Conservation (phyloP, 1,140 invertebrate genomes). For the Globodera rostochiensis region DNA sequence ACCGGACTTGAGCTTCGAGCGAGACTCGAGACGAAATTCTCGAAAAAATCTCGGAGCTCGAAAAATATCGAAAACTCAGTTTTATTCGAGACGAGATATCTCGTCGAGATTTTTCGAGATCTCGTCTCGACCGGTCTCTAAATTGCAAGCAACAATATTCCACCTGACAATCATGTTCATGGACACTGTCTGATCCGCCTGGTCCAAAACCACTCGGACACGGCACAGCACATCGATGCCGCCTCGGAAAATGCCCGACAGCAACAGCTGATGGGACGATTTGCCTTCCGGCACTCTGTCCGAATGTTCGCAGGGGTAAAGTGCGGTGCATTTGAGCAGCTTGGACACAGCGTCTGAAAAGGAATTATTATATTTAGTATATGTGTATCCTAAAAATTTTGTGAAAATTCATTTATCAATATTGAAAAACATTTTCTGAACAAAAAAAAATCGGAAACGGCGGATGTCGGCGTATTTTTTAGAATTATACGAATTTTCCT, state of each 20-base stretch:
- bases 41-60: too few relatives aligned
- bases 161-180: conserved; percentile 72
- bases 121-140: too few relatives aligned
- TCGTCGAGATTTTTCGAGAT: too few relatives aligned
- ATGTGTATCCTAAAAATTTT: background rate
- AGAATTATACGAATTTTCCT: too few relatives aligned
- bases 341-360: conserved; percentile 80
- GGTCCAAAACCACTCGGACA: conserved; percentile 77
- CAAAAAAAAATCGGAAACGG: too few relatives aligned
- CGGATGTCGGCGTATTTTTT: too few relatives aligned
- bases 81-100: too few relatives aligned
- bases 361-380: conserved; percentile 14
- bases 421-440: too few relatives aligned
- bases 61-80: too few relatives aligned
- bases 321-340: conserved; percentile 82
- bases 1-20: too few relatives aligned
- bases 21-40: too few relatives aligned
- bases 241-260: conserved; percentile 83
- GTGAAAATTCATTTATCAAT: too few relatives aligned
- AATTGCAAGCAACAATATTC: background rate
- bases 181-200: conserved; percentile 71
- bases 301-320: conserved; percentile 82
- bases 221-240: conserved; percentile 84
- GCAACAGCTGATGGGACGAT: conserved; percentile 77
- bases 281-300: conserved; percentile 84